Conservation (phyloP, 2,888 invertebrate species). For the Stenchaetothrips biformis region DNA sequence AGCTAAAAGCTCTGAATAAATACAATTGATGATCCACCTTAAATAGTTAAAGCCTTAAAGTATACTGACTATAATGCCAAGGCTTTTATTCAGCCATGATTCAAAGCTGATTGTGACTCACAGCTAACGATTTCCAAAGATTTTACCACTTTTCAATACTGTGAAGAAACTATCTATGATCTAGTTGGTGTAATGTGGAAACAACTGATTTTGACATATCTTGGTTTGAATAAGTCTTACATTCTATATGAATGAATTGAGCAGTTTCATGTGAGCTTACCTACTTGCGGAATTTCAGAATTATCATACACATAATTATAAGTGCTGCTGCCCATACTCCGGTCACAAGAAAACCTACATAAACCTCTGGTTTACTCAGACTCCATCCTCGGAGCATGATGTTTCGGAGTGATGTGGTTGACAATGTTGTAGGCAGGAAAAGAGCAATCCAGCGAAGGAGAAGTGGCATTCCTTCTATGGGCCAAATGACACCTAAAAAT, state of each 20-base stretch:
- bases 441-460: not conserved
- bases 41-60: not conserved
- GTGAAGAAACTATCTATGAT: too few relatives aligned
- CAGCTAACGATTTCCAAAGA: not conserved
- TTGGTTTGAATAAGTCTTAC: not conserved
- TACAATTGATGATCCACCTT: not conserved
- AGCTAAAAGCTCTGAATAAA: not conserved
- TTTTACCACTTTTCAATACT: too few relatives aligned
- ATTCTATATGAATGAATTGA: not conserved
- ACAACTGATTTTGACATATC: not conserved
- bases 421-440: not conserved
- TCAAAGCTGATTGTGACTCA: not conserved
- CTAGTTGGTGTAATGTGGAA: too few relatives aligned
- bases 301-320: not conserved
- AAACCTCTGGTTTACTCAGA: not conserved
- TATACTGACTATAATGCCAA: conserved; percentile 10
- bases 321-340: not conserved
- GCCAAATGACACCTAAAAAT: conserved; percentile 11
- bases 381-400: not conserved
- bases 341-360: not conserved
- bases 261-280: not conserved
- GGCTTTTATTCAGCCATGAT: not conserved
- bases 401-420: not conserved
- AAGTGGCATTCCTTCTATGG: not conserved
- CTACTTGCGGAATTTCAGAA: not conserved